Conservation (phyloP, 2,888 invertebrate species). For the Nomada flava region DNA sequence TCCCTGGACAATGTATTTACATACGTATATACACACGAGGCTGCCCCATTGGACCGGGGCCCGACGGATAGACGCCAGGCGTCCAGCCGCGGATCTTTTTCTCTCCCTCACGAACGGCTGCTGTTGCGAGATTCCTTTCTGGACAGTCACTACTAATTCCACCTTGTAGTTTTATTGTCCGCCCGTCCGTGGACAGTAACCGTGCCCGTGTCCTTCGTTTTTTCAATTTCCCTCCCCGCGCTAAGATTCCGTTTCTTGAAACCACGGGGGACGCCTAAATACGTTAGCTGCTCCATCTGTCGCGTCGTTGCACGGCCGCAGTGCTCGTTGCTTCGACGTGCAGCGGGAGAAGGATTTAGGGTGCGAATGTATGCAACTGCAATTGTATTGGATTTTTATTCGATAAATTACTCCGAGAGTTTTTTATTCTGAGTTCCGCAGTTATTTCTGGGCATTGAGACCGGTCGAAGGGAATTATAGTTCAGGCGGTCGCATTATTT, state of each 20-base stretch:
- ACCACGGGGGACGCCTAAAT: slow-evolving; percentile 31
- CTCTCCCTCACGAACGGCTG: slow-evolving; percentile 35
- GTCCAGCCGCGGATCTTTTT: slow-evolving; percentile 45
- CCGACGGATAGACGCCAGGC: slow-evolving; percentile 79
- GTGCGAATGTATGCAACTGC: too few relatives aligned
- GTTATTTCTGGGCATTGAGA: not conserved
- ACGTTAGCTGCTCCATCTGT: slow-evolving; percentile 45
- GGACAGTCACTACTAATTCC: slow-evolving; percentile 63
- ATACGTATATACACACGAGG: slow-evolving; percentile 76
- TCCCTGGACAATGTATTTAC: slow-evolving; percentile 79
- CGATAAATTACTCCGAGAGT: too few relatives aligned
- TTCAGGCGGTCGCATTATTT: not conserved
- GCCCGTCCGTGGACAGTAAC: not conserved
- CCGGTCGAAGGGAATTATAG: not conserved
- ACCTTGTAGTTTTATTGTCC: slow-evolving; percentile 57
- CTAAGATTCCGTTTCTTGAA: slow-evolving; percentile 24
- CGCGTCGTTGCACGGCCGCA: slow-evolving; percentile 5
- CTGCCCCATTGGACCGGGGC: slow-evolving; percentile 60
- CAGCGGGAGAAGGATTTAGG: not conserved
- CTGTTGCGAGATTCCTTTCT: slow-evolving; percentile 62
- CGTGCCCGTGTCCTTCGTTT: slow-evolving; percentile 1
- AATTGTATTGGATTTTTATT: too few relatives aligned
- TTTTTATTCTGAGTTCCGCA: too few relatives aligned
- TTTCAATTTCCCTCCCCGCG: not conserved
- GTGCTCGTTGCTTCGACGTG: not conserved